phyloP scores from a whole-genome alignment of 2,888 invertebrate species.

The Caradrina kadenii region DNA sequence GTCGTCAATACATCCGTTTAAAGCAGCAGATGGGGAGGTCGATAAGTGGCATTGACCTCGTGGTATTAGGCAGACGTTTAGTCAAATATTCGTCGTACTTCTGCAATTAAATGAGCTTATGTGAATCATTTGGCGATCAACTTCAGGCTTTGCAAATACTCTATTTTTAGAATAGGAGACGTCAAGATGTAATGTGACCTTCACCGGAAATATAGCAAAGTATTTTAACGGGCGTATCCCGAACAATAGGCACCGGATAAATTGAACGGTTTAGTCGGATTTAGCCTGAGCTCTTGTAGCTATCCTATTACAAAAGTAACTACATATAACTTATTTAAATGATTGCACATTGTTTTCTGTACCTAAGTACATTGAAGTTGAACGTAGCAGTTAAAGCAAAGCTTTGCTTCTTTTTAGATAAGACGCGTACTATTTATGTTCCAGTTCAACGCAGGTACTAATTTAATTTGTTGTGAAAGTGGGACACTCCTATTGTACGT shows the following conservation, averaged over 20 bases:
- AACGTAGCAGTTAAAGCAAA: constrained; percentile 44
- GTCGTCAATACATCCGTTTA: constrained; percentile 23
- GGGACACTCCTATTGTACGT: constrained; percentile 65
- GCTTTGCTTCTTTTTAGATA: constrained; percentile 64
- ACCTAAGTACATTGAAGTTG: constrained; percentile 30
- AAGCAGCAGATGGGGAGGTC: constrained; percentile 24
- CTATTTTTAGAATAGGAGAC: constrained; percentile 33
- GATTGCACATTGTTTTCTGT: constrained; percentile 51
- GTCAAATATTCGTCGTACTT: constrained; percentile 29
- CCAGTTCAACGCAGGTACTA: constrained; percentile 64
- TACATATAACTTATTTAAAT: constrained; percentile 30
- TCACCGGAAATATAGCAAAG: constrained; percentile 27
- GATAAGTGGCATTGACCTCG: constrained; percentile 55
- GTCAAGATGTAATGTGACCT: constrained; percentile 36
- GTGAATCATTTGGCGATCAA: constrained; percentile 3
- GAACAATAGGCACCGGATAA: not conserved
- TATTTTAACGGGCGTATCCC: constrained; percentile 14
- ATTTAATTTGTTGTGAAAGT: constrained; percentile 72
- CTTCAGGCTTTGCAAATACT: constrained; percentile 40
- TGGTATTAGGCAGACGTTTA: constrained; percentile 25
- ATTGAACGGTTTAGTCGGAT: constrained; percentile 16
- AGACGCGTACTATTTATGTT: constrained; percentile 64
- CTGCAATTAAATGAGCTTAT: constrained; percentile 27
- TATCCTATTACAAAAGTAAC: constrained; percentile 26
- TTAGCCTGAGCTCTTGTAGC: constrained; percentile 2